A percentile compares a stretch with the other conserved stretches of the same genome.
Conservation (phyloP, 2,113 vertebrate species). For the Excalfactoria chinensis region DNA sequence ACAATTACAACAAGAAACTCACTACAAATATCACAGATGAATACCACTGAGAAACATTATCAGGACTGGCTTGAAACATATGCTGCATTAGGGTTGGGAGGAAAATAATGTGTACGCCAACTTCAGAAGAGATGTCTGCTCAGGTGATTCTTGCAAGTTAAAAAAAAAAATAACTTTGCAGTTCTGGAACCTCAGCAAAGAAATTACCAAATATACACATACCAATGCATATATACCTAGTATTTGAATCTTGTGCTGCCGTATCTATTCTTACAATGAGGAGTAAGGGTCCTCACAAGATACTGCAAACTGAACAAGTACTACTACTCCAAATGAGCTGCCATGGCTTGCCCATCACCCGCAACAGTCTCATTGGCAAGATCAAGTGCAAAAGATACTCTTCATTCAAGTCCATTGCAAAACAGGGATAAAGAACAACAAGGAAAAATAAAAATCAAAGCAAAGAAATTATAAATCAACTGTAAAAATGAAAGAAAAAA, state of each 20-base stretch:
- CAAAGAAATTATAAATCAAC: not conserved
- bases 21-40: conserved; percentile 46
- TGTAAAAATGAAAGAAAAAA: not conserved
- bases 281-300: not conserved
- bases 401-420: not conserved
- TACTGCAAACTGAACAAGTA: not conserved
- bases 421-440: not conserved
- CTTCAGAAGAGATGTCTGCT: not conserved
- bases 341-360: not conserved
- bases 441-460: not conserved
- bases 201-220: not conserved
- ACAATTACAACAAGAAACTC: conserved; percentile 58
- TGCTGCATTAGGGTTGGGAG: not conserved
- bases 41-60: conserved; percentile 38
- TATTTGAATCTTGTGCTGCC: not conserved
- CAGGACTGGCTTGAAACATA: conserved; percentile 53
- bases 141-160: not conserved
- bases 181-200: not conserved
- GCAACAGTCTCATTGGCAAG: not conserved
- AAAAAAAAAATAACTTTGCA: not conserved
- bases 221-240: not conserved
- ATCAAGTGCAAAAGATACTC: not conserved
- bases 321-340: not conserved
- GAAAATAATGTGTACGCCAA: conserved; percentile 19
- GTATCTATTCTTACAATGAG: not conserved